Evolutionary conservation across 2,113 vertebrate genomes (phyloP).

Genomic region (Lathamus discolor): DNA sequence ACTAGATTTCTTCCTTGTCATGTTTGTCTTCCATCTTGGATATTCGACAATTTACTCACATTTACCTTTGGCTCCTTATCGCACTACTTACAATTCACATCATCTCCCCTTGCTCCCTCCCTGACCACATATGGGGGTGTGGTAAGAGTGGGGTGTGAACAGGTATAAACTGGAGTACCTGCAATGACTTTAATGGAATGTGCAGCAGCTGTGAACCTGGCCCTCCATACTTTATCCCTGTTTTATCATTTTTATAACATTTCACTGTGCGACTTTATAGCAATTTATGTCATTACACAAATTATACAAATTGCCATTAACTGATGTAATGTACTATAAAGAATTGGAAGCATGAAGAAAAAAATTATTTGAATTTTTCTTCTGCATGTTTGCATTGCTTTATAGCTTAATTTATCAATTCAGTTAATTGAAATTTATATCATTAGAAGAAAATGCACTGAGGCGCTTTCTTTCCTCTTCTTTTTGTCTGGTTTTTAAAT

Average conservation of each 20-base stretch:
- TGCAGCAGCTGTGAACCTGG: neutral
- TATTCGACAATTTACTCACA: neutral
- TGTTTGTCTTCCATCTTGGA: neutral
- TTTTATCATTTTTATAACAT: conserved; percentile 75
- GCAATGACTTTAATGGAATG: neutral
- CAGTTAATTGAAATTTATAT: conserved; percentile 69
- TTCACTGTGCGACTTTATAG: conserved; percentile 69
- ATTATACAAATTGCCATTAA: conserved; percentile 81
- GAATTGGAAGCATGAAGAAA: conserved; percentile 73
- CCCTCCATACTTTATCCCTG: conserved; percentile 39
- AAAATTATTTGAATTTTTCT: conserved; percentile 74
- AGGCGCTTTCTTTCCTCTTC: conserved; percentile 23
- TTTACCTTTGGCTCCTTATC: neutral
- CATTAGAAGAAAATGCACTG: conserved; percentile 58
- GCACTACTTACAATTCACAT: neutral
- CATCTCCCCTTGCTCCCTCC: neutral
- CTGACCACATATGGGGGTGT: fast-evolving
- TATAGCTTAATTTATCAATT: conserved; percentile 73
- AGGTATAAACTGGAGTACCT: neutral
- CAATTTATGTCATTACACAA: conserved; percentile 81
- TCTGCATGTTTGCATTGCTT: conserved; percentile 72
- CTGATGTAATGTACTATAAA: conserved; percentile 80
- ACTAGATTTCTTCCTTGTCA: neutral
- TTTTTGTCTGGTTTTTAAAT: conserved; percentile 54
- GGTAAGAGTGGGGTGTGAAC: neutral